Evolutionary conservation across 2,888 invertebrate species (phyloP).

Genomic region (Calameuta filiformis): DNA sequence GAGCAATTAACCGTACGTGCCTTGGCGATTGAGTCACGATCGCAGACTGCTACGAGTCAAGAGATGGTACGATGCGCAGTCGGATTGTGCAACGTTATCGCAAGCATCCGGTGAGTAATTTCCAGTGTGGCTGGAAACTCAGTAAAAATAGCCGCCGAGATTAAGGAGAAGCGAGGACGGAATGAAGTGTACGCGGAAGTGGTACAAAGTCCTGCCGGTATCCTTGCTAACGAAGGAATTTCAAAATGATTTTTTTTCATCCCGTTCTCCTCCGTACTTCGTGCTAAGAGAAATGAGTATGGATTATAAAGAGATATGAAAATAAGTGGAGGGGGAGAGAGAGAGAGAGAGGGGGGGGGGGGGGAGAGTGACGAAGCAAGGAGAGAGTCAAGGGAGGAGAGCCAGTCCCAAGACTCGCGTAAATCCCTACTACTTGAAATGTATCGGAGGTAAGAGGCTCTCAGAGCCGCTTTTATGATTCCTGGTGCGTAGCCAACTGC

Average conservation of each 20-base stretch:
- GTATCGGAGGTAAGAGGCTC: slow-evolving; percentile 8
- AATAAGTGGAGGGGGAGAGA: slow-evolving; percentile 2
- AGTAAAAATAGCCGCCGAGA: background rate
- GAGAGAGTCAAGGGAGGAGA: background rate
- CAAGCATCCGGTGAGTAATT: slow-evolving; percentile 46
- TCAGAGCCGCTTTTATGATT: slow-evolving; percentile 3
- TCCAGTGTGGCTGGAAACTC: slow-evolving; percentile 28
- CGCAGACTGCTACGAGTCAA: slow-evolving; percentile 14
- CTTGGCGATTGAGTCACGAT: slow-evolving; percentile 53
- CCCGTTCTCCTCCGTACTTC: too few species aligned
- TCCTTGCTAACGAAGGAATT: background rate
- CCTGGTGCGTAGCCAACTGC: slow-evolving; percentile 3
- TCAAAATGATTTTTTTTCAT: background rate
- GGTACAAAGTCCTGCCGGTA: background rate
- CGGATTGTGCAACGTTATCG: slow-evolving; percentile 25
- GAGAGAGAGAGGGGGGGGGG: background rate
- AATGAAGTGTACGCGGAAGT: slow-evolving; percentile 12
- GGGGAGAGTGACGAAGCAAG: background rate
- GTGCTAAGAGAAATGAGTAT: background rate
- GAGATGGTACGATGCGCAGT: slow-evolving; percentile 4
- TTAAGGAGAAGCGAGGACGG: background rate
- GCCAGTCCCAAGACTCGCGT: background rate
- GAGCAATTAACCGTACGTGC: slow-evolving; percentile 53
- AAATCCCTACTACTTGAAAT: slow-evolving; percentile 21
- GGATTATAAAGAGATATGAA: background rate